Evolutionary conservation across 2,113 vertebrate species (phyloP).

Genomic region (Acrocephalus kingi): DNA sequence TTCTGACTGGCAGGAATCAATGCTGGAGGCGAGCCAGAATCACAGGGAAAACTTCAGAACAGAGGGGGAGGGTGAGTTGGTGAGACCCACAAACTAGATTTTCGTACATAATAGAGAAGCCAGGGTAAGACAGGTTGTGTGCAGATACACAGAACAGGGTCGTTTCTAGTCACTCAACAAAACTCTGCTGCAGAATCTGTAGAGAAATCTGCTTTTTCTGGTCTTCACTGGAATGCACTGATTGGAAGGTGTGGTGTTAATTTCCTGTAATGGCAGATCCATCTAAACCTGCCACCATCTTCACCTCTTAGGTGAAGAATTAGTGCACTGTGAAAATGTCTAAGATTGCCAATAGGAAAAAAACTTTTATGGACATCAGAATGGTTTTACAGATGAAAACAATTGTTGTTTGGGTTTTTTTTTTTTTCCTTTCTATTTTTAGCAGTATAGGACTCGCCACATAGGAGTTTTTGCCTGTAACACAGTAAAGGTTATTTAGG

Average conservation of each 20-base stretch:
- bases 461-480: neutral
- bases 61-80: neutral
- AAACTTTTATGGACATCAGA: neutral
- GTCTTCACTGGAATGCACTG: neutral
- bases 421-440: neutral
- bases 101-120: neutral
- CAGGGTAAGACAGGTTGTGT: neutral
- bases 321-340: neutral
- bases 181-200: neutral
- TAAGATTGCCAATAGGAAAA: neutral
- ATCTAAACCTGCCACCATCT: neutral
- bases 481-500: neutral
- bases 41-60: neutral
- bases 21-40: neutral
- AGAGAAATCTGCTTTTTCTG: neutral
- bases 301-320: neutral
- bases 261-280: neutral
- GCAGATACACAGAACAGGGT: neutral
- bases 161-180: neutral
- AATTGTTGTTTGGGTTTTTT: fast-evolving
- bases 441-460: neutral
- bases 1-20: neutral
- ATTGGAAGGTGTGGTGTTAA: neutral
- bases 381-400: neutral
- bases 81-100: neutral